Evolutionary conservation across 2,113 vertebrate genomes (phyloP).

Genomic region (Anoura caudifer): DNA sequence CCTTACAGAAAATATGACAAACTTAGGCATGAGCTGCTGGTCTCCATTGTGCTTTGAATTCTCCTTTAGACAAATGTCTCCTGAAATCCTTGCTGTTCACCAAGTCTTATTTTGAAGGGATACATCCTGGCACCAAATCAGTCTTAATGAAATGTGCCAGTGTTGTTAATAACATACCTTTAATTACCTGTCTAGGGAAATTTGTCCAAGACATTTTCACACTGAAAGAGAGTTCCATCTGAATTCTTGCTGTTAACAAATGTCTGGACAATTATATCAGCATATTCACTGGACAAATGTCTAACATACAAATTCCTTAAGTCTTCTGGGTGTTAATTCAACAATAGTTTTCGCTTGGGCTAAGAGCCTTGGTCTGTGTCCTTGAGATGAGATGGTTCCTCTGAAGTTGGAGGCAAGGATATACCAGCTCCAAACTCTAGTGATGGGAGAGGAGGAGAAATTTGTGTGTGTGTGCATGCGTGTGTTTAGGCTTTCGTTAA

Average conservation of each 20-base stretch:
- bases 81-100: constrained; percentile 35
- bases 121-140: background rate
- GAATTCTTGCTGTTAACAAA: background rate
- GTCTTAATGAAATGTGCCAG: constrained; percentile 45
- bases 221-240: background rate
- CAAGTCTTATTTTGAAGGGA: constrained; percentile 58
- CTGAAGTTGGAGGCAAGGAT: background rate
- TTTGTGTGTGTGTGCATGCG: background rate
- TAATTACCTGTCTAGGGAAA: background rate
- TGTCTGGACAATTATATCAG: background rate
- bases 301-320: background rate
- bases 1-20: background rate
- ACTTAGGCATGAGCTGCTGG: constrained; percentile 61
- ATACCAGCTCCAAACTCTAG: background rate
- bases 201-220: background rate
- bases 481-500: background rate
- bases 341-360: background rate
- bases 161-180: background rate
- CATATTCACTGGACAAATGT: background rate
- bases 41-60: constrained; percentile 58
- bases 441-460: background rate
- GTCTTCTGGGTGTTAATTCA: background rate
- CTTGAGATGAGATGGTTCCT: background rate
- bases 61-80: constrained; percentile 56
- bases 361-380: background rate